Evolutionary conservation across 2,888 invertebrate genomes (phyloP).

Genomic region (Cheilosia scutellata): DNA sequence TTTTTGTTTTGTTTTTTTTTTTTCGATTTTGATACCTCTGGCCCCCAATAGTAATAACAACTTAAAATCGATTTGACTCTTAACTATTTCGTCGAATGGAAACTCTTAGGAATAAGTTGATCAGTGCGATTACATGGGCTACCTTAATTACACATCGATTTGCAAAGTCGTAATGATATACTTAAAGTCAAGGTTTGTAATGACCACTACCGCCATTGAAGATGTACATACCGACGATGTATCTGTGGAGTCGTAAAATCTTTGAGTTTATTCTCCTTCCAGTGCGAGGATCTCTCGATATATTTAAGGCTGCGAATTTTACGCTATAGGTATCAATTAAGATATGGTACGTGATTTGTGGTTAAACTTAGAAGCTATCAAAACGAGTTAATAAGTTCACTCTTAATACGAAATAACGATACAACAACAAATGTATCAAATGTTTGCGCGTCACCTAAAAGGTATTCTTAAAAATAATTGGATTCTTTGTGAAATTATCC

Average conservation of each 20-base stretch:
- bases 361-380: neutral
- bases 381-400: too few species aligned
- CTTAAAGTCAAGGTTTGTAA: conserved; percentile 32
- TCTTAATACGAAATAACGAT: too few species aligned
- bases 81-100: neutral
- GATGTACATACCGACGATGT: neutral
- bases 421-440: too few species aligned
- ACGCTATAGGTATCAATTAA: neutral
- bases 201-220: conserved; percentile 4
- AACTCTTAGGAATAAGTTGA: conserved; percentile 6
- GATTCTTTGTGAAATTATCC: too few species aligned
- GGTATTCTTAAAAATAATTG: too few species aligned
- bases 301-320: neutral
- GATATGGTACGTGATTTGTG: neutral
- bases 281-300: conserved; percentile 6
- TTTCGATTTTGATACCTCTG: neutral
- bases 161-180: conserved; percentile 35
- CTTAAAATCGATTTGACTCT: conserved; percentile 30
- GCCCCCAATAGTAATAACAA: conserved; percentile 13
- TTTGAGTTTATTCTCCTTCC: neutral
- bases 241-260: conserved; percentile 19
- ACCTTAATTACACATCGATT: conserved; percentile 53
- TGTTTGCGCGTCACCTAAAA: too few species aligned
- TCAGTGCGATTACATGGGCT: conserved; percentile 29
- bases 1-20: neutral